A percentile compares a stretch with the other conserved stretches of the same genome.
Conservation (phyloP, 2,797 vertebrate species). For the Syncerus caffer region DNA sequence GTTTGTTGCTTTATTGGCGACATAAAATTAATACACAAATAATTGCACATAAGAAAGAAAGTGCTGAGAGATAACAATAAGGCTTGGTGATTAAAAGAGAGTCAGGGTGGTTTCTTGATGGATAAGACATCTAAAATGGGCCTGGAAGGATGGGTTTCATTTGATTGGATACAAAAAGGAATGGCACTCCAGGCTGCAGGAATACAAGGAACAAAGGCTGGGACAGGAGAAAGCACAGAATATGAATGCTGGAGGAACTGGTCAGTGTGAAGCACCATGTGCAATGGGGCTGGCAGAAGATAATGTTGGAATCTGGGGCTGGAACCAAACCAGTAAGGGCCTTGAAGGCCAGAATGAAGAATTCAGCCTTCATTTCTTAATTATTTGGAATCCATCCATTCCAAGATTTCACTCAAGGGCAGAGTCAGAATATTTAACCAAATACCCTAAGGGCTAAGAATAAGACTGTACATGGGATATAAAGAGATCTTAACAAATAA, state of each 20-base stretch:
- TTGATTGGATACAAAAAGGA: background rate
- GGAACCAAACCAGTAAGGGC: background rate
- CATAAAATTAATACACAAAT: background rate
- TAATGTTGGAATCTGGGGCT: background rate
- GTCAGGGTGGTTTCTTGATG: background rate
- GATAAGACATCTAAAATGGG: background rate
- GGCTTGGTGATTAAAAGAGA: background rate
- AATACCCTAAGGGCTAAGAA: background rate
- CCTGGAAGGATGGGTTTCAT: background rate
- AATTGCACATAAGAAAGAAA: background rate
- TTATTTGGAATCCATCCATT: background rate
- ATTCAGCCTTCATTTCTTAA: background rate
- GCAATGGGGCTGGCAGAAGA: background rate
- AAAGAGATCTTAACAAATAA: constrained; percentile 24
- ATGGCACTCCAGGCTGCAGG: background rate
- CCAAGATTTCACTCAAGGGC: background rate
- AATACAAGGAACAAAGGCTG: background rate
- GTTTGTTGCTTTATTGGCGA: background rate
- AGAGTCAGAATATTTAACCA: background rate
- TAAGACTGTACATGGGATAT: background rate
- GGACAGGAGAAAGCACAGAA: background rate
- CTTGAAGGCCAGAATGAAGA: background rate
- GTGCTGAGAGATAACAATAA: background rate
- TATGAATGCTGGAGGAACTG: rapidly evolving
- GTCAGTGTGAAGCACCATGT: rapidly evolving